Evolutionary conservation across 2,113 vertebrate genomes (phyloP).

Genomic region (Halcyon senegalensis): DNA sequence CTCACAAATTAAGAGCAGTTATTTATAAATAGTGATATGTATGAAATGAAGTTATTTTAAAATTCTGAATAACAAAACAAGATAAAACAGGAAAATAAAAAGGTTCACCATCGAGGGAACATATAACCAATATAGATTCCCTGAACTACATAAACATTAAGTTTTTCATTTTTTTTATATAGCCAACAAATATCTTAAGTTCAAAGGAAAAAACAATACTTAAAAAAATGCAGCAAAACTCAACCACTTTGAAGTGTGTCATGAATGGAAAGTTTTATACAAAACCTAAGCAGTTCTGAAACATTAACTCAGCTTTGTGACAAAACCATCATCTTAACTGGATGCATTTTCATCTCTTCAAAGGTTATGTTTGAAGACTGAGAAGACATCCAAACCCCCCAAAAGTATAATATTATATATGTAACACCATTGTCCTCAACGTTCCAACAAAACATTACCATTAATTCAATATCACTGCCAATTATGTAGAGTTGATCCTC

Average conservation of each 20-base stretch:
- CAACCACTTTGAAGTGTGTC: neutral
- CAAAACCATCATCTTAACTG: neutral
- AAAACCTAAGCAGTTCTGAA: neutral
- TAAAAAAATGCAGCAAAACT: neutral
- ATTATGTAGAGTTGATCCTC: slow-evolving; percentile 98
- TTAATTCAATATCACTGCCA: slow-evolving; percentile 97
- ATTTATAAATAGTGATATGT: neutral
- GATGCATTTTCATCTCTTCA: neutral
- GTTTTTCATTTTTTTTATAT: neutral
- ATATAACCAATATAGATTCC: neutral
- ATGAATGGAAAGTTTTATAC: neutral
- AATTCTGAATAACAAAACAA: neutral
- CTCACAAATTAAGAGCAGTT: neutral
- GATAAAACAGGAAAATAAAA: neutral
- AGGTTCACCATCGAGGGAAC: neutral
- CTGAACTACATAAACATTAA: neutral
- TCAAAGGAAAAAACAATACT: neutral
- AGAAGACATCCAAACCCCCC: neutral
- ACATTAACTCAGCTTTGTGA: neutral
- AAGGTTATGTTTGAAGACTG: neutral
- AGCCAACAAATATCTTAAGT: neutral
- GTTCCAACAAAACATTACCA: slow-evolving; percentile 80
- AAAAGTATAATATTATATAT: neutral
- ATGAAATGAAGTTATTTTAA: neutral
- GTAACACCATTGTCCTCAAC: neutral